Base-by-base conservation (phyloP, 2,113 vertebrate species). In the Pteruthius melanotis region DNA sequence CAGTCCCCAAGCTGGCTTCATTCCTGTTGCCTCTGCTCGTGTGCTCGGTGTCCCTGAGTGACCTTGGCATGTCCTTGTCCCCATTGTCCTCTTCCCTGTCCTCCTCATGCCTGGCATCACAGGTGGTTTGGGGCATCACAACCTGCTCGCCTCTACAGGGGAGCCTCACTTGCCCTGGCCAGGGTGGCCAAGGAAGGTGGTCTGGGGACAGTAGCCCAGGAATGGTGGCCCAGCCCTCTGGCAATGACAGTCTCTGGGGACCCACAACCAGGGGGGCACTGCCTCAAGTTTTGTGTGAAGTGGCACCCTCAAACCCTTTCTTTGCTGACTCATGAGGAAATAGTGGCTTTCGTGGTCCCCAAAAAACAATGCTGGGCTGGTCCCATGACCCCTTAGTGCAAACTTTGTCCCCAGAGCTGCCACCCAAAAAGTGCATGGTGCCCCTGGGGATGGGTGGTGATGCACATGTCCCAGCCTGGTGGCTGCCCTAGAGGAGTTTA, bases 61-160 rank as follows among this genome's bases (percentile, higher is more conserved):
- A 97, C 95, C 95, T 97, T 97, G 94, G 59, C 71, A 53, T 83
- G 96, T 95, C 96, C 96, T 97, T 97, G 95, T 93, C 66, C 54
- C 71, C 1, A 1, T 60, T 84, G 75, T 92, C 88, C 50, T 97
- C n/a, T 1, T 86, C 50, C 68, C 28, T 30, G 14, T 92, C 87
- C 40, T 90, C 30, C 33, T 86, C 37, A 30, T 22, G 0, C 60
- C 31, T 7, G 3, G 59, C 50, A 60, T 71, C 14, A 1, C 1
- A 10, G 70, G n/a, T 31, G 4, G 21, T 8, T 68, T 45, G 47
- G 40, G 59, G 13, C 47, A 37, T 42, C 23, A 3, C 8, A 9
- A 4, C 24, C 19, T 42, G 15, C 16, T 44, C 27, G 33, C n/a
- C 71, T 0, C 59, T 42, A 33, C 5, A 7, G 26, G 23, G 20